phyloP scores from a whole-genome alignment of 1,140 invertebrate species.

The Tyrophagus putrescentiae region DNA sequence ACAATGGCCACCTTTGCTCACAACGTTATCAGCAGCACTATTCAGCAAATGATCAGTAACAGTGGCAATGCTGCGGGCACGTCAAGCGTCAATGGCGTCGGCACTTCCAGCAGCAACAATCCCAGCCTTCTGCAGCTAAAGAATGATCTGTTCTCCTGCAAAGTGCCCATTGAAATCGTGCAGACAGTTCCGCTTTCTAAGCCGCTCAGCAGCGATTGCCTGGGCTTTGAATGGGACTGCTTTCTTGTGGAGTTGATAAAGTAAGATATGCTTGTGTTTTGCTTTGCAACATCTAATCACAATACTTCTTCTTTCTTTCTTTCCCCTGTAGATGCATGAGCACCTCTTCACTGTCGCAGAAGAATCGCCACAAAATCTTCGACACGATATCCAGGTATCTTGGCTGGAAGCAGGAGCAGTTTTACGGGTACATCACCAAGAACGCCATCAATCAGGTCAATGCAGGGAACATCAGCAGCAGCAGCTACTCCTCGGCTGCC shows the following conservation, averaged over 20 bases:
- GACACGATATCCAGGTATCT: neutral
- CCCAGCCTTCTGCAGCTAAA: neutral
- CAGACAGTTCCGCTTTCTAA: neutral
- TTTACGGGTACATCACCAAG: too few relatives aligned
- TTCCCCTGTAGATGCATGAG: neutral
- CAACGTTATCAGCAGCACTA: neutral
- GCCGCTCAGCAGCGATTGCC: neutral
- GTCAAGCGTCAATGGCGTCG: neutral
- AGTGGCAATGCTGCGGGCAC: neutral
- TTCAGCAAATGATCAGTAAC: slow-evolving; percentile 10
- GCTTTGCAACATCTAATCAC: neutral
- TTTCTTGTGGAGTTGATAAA: slow-evolving; percentile 11
- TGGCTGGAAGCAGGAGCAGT: too few relatives aligned
- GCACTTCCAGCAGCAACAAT: neutral
- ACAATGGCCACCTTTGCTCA: neutral
- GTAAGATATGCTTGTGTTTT: neutral
- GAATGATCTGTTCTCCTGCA: neutral
- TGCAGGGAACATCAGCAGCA: too few relatives aligned
- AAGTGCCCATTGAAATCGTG: slow-evolving; percentile 1
- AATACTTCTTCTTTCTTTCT: neutral
- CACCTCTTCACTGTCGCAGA: neutral
- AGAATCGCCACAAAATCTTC: slow-evolving; percentile 5
- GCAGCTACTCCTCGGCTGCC: too few relatives aligned
- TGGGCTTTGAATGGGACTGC: slow-evolving; percentile 13
- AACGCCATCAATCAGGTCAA: too few relatives aligned